phyloP scores from a whole-genome alignment of 2,888 invertebrate species.

The Aspidapion aeneum region DNA sequence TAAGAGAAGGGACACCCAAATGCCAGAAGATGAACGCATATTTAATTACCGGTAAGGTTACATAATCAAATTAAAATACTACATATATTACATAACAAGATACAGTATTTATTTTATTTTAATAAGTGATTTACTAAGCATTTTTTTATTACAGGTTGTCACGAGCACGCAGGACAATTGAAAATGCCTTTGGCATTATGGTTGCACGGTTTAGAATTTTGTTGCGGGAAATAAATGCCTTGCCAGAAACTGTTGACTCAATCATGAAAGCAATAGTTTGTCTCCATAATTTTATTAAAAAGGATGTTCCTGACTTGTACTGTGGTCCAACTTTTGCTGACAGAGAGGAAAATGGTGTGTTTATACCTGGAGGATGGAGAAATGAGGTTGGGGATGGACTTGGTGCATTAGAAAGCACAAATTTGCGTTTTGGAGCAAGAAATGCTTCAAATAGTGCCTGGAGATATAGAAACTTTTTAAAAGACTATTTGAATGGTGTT shows the following conservation, averaged over 20 bases:
- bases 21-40: background rate
- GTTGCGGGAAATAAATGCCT: background rate
- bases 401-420: background rate
- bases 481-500: constrained; percentile 2
- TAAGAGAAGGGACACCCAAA: background rate
- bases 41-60: constrained; percentile 2
- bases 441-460: background rate
- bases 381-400: background rate
- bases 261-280: constrained; percentile 1
- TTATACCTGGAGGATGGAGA: constrained; percentile 5
- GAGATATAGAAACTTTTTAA: background rate
- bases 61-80: background rate
- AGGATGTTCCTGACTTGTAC: background rate
- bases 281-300: constrained; percentile 5
- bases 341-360: background rate
- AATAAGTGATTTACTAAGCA: background rate
- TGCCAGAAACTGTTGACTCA: background rate
- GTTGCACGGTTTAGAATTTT: constrained; percentile 1
- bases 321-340: background rate
- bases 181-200: constrained; percentile 4
- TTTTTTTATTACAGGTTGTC: background rate
- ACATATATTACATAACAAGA: background rate
- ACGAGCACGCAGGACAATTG: background rate
- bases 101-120: background rate
- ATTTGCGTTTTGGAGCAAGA: constrained; percentile 1